phyloP scores from a whole-genome alignment of 1,140 invertebrate species.

The Littorina saxatilis region DNA sequence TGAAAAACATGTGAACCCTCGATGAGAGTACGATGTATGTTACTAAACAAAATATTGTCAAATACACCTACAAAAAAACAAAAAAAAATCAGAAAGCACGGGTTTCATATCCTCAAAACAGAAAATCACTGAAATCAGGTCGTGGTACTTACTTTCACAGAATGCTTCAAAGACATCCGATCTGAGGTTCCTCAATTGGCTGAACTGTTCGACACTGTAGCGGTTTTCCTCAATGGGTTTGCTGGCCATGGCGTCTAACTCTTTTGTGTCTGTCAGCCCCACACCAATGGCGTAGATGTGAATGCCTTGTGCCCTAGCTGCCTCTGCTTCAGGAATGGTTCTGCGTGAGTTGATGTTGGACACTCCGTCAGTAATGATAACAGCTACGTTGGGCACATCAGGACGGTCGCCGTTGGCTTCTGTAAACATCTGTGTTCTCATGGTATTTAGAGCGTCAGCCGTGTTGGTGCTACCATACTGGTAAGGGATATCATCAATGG shows the following conservation, averaged over 20 bases:
- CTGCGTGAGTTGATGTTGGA: conserved; percentile 67
- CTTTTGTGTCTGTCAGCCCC: conserved; percentile 56
- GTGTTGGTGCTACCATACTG: conserved; percentile 66
- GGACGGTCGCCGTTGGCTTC: conserved; percentile 59
- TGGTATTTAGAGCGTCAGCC: conserved; percentile 56
- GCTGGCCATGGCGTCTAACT: conserved; percentile 59
- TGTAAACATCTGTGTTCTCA: conserved; percentile 59
- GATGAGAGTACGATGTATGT: too few species aligned
- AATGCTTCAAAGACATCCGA: conserved; percentile 56
- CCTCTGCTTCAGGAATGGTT: conserved; percentile 65
- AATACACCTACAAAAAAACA: too few species aligned
- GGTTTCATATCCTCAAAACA: too few species aligned
- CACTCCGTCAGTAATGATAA: conserved; percentile 66
- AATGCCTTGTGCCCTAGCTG: conserved; percentile 48
- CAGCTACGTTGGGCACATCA: conserved; percentile 57
- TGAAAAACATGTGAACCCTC: too few species aligned
- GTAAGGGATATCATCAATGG: conserved; percentile 60
- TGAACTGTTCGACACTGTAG: conserved; percentile 58
- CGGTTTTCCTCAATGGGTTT: conserved; percentile 47
- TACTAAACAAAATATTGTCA: too few species aligned
- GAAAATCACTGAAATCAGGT: too few species aligned
- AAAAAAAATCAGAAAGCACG: too few species aligned
- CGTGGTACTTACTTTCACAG: conserved; percentile 42
- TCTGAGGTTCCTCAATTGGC: conserved; percentile 53
- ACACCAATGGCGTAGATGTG: conserved; percentile 67